These are phyloP conservation scores for Nothoprocta pentlandii DNA, from an alignment of 2,113 vertebrate genomes.

Conservation along the genomic window DNA sequence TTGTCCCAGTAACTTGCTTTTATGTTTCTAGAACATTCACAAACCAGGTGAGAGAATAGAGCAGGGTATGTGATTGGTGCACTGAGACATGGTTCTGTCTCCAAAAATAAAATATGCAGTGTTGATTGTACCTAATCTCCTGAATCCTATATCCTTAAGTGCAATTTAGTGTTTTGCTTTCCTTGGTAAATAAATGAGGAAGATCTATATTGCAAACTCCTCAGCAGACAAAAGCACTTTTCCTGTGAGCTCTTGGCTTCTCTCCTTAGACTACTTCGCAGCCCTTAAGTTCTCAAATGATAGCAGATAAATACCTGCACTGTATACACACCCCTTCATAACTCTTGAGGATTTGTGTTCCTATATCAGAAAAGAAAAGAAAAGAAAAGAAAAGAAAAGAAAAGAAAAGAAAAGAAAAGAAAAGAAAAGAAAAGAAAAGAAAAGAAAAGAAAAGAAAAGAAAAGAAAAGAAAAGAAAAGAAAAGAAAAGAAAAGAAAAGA, in stretches of 20 bases:
- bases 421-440: no score
- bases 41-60: background rate
- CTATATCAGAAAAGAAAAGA: background rate
- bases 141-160: accelerated
- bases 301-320: background rate
- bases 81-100: background rate
- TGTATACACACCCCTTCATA: background rate
- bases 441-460: no score
- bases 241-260: background rate
- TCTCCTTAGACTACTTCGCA: background rate
- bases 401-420: no score
- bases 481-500: no score
- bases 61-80: background rate
- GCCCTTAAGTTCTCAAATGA: background rate
- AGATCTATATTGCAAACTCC: background rate
- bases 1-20: background rate
- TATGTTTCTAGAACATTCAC: background rate
- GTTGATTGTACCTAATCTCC: accelerated
- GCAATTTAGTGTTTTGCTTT: background rate
- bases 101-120: background rate
- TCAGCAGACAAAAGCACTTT: background rate
- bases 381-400: no score
- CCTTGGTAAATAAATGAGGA: background rate
- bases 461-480: no score
- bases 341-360: background rate